phyloP scores from a whole-genome alignment of 2,888 invertebrate genomes.

The Tetranychus truncatus region DNA sequence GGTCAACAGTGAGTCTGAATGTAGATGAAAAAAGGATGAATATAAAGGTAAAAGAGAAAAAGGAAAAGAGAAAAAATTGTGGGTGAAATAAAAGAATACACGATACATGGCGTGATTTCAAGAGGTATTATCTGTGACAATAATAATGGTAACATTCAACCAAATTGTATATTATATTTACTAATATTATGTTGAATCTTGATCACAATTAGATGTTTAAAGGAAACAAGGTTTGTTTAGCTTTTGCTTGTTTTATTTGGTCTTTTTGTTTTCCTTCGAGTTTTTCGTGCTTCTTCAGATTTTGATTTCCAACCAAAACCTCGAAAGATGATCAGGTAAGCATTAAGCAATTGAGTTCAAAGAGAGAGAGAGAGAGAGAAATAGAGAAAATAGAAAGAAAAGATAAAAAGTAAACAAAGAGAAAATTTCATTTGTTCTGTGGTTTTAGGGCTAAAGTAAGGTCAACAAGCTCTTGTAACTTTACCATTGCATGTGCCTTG shows the following conservation, averaged over 20 bases:
- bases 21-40: background rate
- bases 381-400: background rate
- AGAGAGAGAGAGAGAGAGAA: too few relatives aligned
- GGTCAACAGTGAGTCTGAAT: too few relatives aligned
- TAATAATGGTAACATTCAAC: background rate
- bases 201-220: background rate
- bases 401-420: background rate
- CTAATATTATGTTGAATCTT: background rate
- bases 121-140: background rate
- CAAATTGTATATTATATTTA: background rate
- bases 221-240: too few relatives aligned
- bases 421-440: background rate
- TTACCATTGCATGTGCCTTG: background rate
- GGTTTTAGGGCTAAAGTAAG: background rate
- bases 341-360: too few relatives aligned
- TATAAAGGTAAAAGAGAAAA: background rate
- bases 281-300: background rate
- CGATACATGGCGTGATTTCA: background rate
- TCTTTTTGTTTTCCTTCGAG: too few relatives aligned
- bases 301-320: too few relatives aligned
- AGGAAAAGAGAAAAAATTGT: background rate
- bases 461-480: background rate
- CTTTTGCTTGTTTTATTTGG: too few relatives aligned
- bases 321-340: too few relatives aligned
- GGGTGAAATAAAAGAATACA: background rate